Conservation (phyloP, 1,140 invertebrate genomes). For the Callitettix versicolor region DNA sequence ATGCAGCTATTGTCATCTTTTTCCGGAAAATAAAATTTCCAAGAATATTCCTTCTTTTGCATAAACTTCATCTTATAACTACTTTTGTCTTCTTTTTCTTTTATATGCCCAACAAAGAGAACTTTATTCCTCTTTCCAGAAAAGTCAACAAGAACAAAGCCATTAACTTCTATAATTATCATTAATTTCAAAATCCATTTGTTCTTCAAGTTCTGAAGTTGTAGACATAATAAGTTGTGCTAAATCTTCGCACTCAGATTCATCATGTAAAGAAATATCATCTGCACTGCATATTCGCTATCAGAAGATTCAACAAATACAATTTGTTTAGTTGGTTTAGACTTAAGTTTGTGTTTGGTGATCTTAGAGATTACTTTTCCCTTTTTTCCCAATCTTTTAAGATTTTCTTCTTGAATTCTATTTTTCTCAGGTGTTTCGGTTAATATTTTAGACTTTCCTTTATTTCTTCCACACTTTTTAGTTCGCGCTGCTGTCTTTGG, state of each 20-base stretch:
- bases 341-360: too few species aligned
- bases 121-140: neutral
- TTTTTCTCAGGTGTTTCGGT: constrained; percentile 1
- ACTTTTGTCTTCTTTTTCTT: neutral
- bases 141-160: too few species aligned
- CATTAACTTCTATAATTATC: too few species aligned
- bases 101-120: neutral
- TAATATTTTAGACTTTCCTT: neutral
- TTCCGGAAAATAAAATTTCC: neutral
- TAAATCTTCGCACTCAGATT: too few species aligned
- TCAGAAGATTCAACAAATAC: too few species aligned
- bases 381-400: neutral
- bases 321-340: too few species aligned
- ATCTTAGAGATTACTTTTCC: neutral
- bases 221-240: too few species aligned
- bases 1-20: neutral
- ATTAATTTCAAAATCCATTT: too few species aligned
- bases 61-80: neutral
- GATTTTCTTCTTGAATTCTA: neutral
- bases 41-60: neutral
- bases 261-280: too few species aligned
- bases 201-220: too few species aligned
- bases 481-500: neutral
- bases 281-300: too few species aligned
- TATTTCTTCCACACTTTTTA: neutral